Base-by-base conservation (phyloP, 2,797 vertebrate species). In the Ataeniobius toweri region DNA sequence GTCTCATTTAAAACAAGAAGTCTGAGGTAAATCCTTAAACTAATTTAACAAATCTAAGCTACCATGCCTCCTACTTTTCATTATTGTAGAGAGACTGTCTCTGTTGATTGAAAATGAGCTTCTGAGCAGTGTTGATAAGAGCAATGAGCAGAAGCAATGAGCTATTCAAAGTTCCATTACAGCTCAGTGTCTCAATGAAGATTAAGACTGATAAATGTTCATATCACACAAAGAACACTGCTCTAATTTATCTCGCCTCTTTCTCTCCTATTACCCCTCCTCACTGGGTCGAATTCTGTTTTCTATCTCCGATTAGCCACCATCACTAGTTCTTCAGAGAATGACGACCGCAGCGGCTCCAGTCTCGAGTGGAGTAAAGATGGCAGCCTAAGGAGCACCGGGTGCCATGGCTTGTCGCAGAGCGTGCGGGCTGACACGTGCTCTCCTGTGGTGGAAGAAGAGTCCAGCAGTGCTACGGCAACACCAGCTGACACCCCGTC, bases 361-460 rank as follows among this genome's bases (percentile, higher is more conserved):
- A 99, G 98, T 91, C 95, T 99, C 93, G 98, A 99, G 87, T 99
- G 98, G 98, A 97, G 94, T 94, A 98, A 97, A 88, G 98, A 99
- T 75, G 97, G 97, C 87, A 97, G 96, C 88, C 92, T 98, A 80
- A 96, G 97, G 89, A 93, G 95, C 88, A 96, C 94, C 59, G 91
- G 94, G 24, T 96, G 96, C 76, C 97, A 97, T 93, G 96, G 96
- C 76, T 90, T 97, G 80, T 94, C 94, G 58, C 95, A 96, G 76
- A 78, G 87, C 2, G 92, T 96, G 77, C 97, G 98, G 87, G 91
- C 94, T 44, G 98, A 99, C 89, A 97, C 96, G 75, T 99, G 98
- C 91, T 98, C 97, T 73, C 98, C 98, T 0, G 98, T 99, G 94
- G 98, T 97, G 12, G 98, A 99, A 90, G 98, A 99, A 88, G 98